Percentiles rank a stretch among this genome's conserved stretches.
These are phyloP conservation scores for Aleiodes testaceus DNA, from an alignment of 2,888 invertebrate genomes.

Conservation along the genomic window DNA sequence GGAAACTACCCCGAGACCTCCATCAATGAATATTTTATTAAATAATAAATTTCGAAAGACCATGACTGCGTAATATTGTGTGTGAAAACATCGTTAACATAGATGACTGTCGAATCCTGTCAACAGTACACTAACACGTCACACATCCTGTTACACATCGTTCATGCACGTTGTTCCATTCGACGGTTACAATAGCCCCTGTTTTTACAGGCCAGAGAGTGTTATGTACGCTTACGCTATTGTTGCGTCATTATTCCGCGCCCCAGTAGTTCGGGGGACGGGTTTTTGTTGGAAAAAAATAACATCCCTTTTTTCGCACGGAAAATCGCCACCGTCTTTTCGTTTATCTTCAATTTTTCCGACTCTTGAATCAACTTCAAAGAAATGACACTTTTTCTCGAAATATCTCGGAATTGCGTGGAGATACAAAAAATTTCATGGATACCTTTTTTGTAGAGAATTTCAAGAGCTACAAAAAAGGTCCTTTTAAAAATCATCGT, in stretches of 20 bases:
- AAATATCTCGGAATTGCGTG: no score
- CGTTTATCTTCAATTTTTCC: no score
- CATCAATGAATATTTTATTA: not conserved
- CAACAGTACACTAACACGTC: slow-evolving; percentile 46
- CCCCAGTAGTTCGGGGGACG: slow-evolving; percentile 44
- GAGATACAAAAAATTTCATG: no score
- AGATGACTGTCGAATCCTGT: slow-evolving; percentile 67
- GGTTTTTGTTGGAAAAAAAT: not conserved
- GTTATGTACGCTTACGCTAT: slow-evolving; percentile 62
- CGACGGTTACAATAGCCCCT: slow-evolving; percentile 65
- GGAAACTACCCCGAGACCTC: no score
- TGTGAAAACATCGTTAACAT: slow-evolving; percentile 72
- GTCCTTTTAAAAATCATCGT: no score
- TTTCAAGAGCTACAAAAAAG: no score
- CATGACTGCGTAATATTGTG: slow-evolving; percentile 67
- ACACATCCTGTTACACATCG: slow-evolving; percentile 36
- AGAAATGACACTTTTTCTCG: no score
- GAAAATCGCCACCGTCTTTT: not conserved
- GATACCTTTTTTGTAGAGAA: no score
- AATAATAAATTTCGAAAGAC: slow-evolving; percentile 1
- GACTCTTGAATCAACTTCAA: no score
- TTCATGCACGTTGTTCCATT: slow-evolving; percentile 40
- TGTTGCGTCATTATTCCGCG: slow-evolving; percentile 72
- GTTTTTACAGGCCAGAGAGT: slow-evolving; percentile 60
- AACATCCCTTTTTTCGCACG: slow-evolving; percentile 1